Conservation (phyloP, 2,113 vertebrate species). For the Hemicordylus capensis region DNA sequence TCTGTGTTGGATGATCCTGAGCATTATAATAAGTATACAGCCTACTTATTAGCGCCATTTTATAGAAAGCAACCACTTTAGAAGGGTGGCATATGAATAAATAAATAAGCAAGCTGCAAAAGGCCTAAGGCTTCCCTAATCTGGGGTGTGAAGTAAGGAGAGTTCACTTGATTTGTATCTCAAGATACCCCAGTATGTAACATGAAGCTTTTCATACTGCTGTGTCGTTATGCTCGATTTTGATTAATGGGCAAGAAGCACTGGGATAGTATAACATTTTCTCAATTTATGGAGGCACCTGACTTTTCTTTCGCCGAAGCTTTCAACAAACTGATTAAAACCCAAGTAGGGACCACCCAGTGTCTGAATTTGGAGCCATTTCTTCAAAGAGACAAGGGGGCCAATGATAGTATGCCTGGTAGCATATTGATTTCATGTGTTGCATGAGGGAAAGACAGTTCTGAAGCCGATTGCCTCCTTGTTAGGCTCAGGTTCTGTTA, state of each 20-base stretch:
- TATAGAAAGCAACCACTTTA: background rate
- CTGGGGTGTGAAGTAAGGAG: background rate
- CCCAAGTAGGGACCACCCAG: conserved; percentile 57
- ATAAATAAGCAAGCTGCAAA: background rate
- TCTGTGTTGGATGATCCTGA: no score
- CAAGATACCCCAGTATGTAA: background rate
- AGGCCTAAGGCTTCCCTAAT: background rate
- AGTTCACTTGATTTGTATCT: background rate
- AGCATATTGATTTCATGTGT: conserved; percentile 41
- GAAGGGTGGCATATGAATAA: no score
- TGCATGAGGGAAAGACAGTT: background rate
- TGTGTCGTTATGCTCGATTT: rapidly evolving
- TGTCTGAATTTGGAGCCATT: background rate
- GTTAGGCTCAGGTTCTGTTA: conserved; percentile 41
- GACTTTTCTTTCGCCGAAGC: conserved; percentile 52
- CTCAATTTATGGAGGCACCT: conserved; percentile 44
- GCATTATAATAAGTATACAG: background rate
- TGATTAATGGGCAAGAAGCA: background rate
- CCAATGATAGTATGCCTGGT: rapidly evolving
- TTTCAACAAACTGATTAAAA: conserved; percentile 62
- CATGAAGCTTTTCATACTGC: rapidly evolving
- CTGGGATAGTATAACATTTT: background rate
- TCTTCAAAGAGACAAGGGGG: conserved; percentile 39
- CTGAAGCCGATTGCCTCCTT: background rate
- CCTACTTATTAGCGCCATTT: background rate